phyloP scores from a whole-genome alignment of 2,113 vertebrate genomes.

The Chrysemys picta region DNA sequence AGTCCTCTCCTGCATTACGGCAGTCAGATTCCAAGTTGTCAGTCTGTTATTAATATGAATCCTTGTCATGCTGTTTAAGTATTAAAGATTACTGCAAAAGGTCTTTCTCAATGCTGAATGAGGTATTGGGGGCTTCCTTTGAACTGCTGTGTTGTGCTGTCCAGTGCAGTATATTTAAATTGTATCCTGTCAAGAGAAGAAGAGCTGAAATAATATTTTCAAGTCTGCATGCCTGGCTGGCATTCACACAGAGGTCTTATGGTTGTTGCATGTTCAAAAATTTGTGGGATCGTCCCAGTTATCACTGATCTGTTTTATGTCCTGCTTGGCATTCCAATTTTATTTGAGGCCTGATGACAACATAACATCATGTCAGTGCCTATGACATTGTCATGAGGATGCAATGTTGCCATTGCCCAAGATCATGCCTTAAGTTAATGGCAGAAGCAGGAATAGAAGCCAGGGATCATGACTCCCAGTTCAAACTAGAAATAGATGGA shows the following conservation, averaged over 20 bases:
- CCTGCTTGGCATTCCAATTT: slow-evolving; percentile 18
- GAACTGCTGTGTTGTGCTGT: slow-evolving; percentile 9
- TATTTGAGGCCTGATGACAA: slow-evolving; percentile 46
- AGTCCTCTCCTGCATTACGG: background rate
- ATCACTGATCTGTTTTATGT: slow-evolving; percentile 10
- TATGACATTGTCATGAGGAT: background rate
- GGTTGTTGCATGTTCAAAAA: slow-evolving; percentile 25
- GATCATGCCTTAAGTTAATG: background rate
- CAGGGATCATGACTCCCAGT: background rate
- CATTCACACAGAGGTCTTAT: slow-evolving; percentile 34
- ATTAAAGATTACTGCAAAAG: background rate
- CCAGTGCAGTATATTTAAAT: background rate
- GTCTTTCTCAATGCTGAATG: background rate
- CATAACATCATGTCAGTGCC: background rate
- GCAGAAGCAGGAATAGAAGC: background rate
- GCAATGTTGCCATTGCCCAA: background rate
- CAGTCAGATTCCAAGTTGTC: background rate
- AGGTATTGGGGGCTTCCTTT: slow-evolving; percentile 30
- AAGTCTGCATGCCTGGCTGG: slow-evolving; percentile 41
- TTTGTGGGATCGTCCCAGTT: slow-evolving; percentile 64
- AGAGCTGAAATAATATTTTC: slow-evolving; percentile 47
- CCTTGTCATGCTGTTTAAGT: background rate
- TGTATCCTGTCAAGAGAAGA: slow-evolving; percentile 30
- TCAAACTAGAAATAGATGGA: background rate
- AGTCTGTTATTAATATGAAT: accelerated